phyloP scores from a whole-genome alignment of 2,797 vertebrate species.

The Paedocypris micromegethes region DNA sequence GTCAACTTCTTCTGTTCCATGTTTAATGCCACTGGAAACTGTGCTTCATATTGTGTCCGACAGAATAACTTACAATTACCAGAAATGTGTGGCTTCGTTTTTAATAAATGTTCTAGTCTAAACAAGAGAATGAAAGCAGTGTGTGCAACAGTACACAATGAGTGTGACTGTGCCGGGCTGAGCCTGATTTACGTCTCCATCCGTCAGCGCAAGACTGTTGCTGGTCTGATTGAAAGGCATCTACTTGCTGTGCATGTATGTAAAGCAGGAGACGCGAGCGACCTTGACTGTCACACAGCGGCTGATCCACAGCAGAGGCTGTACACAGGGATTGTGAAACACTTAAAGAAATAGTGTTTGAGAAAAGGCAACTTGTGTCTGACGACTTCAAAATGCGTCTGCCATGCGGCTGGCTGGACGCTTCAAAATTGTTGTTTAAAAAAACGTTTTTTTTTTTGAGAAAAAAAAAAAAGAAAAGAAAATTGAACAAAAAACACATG shows the following conservation, averaged over 20 bases:
- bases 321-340: constrained; percentile 24
- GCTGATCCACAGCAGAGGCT: too few species aligned
- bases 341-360: constrained; percentile 12
- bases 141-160: constrained; percentile 10
- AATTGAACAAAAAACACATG: too few species aligned
- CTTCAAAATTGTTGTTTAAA: too few species aligned
- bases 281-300: constrained; percentile 61
- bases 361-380: constrained; percentile 1
- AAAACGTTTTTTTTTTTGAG: too few species aligned
- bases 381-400: constrained; percentile 1
- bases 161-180: constrained; percentile 43
- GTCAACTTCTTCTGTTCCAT: not conserved
- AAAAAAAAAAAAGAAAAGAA: too few species aligned
- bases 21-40: not conserved
- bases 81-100: constrained; percentile 33
- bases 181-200: constrained; percentile 65
- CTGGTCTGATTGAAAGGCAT: constrained; percentile 69
- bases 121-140: constrained; percentile 40
- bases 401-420: not conserved
- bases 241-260: constrained; percentile 73
- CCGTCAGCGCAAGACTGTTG: constrained; percentile 55
- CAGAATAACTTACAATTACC: not conserved
- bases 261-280: constrained; percentile 67
- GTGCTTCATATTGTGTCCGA: constrained; percentile 1
- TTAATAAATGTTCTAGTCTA: constrained; percentile 49